A percentile compares a stretch with the other conserved stretches of the same genome.
phyloP scores from a whole-genome alignment of 2,797 vertebrate genomes.

The Sebastolobus alascanus region DNA sequence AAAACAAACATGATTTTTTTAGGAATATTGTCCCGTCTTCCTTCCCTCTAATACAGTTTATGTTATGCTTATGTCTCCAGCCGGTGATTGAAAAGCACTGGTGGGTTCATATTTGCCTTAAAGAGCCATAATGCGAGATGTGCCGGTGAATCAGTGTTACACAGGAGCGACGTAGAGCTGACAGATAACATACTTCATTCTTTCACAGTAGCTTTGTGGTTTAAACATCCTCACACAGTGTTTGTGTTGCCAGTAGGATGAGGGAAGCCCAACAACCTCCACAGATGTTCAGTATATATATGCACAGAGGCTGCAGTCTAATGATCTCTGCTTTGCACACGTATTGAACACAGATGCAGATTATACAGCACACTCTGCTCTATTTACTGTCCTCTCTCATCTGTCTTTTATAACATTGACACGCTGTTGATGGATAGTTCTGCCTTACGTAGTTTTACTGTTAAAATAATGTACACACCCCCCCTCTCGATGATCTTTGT shows the following conservation, averaged over 20 bases:
- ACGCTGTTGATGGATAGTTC: conserved; percentile 35
- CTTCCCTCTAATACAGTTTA: neutral
- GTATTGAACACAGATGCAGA: neutral
- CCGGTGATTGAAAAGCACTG: neutral
- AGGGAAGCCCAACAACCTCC: neutral
- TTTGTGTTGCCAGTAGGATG: too few relatives aligned
- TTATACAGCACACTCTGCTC: conserved; percentile 7
- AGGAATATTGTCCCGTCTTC: neutral
- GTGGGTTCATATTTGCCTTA: neutral
- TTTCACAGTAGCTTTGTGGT: neutral
- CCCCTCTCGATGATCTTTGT: conserved; percentile 29
- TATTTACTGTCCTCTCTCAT: conserved; percentile 32
- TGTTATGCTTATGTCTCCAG: neutral
- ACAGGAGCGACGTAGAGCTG: neutral
- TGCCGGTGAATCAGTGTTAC: neutral
- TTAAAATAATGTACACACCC: conserved; percentile 4
- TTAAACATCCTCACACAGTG: neutral
- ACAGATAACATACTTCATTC: neutral
- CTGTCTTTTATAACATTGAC: conserved; percentile 34
- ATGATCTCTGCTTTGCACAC: conserved; percentile 13
- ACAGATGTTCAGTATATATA: neutral
- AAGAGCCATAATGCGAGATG: neutral
- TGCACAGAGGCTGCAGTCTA: neutral
- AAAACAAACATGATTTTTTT: neutral
- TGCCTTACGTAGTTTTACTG: conserved; percentile 28